phyloP scores from a whole-genome alignment of 2,888 invertebrate genomes.

The Melipona bicolor region DNA sequence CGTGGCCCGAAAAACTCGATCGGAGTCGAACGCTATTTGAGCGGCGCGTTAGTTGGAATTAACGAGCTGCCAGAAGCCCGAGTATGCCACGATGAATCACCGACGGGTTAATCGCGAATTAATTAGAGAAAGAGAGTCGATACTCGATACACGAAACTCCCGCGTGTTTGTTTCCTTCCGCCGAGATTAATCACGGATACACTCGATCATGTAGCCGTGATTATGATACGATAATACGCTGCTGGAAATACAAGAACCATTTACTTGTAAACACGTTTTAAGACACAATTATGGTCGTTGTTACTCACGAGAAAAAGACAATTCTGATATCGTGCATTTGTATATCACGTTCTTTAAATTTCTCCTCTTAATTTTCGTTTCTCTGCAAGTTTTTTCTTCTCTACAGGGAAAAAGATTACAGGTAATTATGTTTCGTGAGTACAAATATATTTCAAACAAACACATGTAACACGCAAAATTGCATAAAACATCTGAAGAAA shows the following conservation, averaged over 20 bases:
- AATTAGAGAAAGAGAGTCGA: constrained; percentile 41
- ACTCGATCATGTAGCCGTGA: not conserved
- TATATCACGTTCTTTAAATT: too few relatives aligned
- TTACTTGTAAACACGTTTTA: not conserved
- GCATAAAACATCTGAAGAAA: too few relatives aligned
- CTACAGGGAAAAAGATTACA: too few relatives aligned
- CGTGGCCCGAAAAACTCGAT: constrained; percentile 29
- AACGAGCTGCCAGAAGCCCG: constrained; percentile 22
- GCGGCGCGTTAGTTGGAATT: constrained; percentile 27
- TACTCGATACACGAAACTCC: constrained; percentile 1
- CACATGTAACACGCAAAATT: too few relatives aligned
- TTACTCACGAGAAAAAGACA: not conserved
- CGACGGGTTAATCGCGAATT: constrained; percentile 50
- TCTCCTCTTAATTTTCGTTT: too few relatives aligned
- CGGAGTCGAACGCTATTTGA: constrained; percentile 1
- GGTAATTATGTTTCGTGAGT: too few relatives aligned
- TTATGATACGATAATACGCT: not conserved
- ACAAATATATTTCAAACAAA: too few relatives aligned
- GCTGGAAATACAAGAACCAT: not conserved
- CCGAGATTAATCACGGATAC: not conserved
- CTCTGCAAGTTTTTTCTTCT: too few relatives aligned
- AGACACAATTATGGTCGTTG: not conserved
- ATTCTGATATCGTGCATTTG: not conserved
- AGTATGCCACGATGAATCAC: constrained; percentile 46
- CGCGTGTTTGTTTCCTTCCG: constrained; percentile 3